Conservation (phyloP, 2,888 invertebrate genomes). For the Rhagonycha fulva region DNA sequence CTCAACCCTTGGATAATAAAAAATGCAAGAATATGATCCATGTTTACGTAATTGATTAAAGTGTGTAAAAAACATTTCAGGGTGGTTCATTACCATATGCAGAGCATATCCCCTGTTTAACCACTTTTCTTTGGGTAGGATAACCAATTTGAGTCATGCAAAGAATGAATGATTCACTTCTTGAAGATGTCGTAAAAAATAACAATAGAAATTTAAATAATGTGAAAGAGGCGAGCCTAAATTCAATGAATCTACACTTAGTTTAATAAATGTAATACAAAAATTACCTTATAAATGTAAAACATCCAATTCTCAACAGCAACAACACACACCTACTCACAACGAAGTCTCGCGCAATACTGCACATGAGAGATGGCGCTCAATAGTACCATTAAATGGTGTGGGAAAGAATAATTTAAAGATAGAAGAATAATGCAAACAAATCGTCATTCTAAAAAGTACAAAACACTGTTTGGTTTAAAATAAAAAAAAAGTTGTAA, state of each 20-base stretch:
- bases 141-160: background rate
- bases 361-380: constrained; percentile 40
- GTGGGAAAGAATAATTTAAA: constrained; percentile 4
- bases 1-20: background rate
- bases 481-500: too few species aligned
- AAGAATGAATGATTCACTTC: constrained; percentile 1
- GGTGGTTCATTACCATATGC: background rate
- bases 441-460: background rate
- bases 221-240: background rate
- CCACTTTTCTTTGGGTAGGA: background rate
- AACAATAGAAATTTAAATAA: background rate
- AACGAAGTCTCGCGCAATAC: constrained; percentile 41
- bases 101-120: background rate
- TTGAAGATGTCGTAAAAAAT: background rate
- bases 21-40: background rate
- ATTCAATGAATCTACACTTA: too few species aligned
- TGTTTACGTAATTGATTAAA: background rate
- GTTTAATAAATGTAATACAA: background rate
- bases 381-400: constrained; percentile 13
- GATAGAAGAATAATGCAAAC: background rate
- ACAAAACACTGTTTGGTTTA: background rate
- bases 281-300: constrained; percentile 42
- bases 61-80: background rate
- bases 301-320: constrained; percentile 42
- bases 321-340: constrained; percentile 47